Conservation (phyloP, 2,888 invertebrate species). For the Sarcophaga subvicina region DNA sequence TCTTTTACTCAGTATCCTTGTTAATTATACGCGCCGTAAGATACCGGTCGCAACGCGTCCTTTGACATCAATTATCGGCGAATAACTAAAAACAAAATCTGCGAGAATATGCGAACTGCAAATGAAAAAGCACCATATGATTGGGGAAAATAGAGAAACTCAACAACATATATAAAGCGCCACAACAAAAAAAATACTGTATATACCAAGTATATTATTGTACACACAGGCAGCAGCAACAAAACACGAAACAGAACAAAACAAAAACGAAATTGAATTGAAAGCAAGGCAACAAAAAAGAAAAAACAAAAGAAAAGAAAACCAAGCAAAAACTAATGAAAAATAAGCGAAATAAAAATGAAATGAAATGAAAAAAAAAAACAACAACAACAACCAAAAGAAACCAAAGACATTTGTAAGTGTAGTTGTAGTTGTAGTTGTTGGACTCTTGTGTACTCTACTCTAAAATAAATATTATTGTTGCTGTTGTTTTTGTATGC, state of each 20-base stretch:
- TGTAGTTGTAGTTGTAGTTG: conserved; percentile 11
- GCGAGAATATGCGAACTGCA: conserved; percentile 81
- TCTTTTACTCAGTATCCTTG: conserved; percentile 59
- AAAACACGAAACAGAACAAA: conserved; percentile 57
- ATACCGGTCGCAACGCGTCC: conserved; percentile 77
- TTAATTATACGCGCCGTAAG: conserved; percentile 71
- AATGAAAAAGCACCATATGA: conserved; percentile 80
- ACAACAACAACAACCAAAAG: conserved; percentile 31
- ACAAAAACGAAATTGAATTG: conserved; percentile 43
- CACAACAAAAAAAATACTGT: conserved; percentile 66
- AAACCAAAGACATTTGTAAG: conserved; percentile 49
- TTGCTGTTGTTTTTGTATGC: conserved; percentile 29
- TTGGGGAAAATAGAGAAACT: conserved; percentile 81
- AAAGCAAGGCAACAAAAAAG: conserved; percentile 29
- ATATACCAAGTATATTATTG: conserved; percentile 13
- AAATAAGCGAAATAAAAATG: conserved; percentile 21
- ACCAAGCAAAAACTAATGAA: conserved; percentile 59
- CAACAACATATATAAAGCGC: conserved; percentile 78
- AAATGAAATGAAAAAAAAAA: conserved; percentile 40
- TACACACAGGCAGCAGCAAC: conserved; percentile 13
- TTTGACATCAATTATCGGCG: conserved; percentile 81
- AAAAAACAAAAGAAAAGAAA: conserved; percentile 50
- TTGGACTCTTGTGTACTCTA: conserved; percentile 33
- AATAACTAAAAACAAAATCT: conserved; percentile 80
- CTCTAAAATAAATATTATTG: conserved; percentile 18